Evolutionary conservation across 2,888 invertebrate genomes (phyloP).

Genomic region (Melieria crassipennis): DNA sequence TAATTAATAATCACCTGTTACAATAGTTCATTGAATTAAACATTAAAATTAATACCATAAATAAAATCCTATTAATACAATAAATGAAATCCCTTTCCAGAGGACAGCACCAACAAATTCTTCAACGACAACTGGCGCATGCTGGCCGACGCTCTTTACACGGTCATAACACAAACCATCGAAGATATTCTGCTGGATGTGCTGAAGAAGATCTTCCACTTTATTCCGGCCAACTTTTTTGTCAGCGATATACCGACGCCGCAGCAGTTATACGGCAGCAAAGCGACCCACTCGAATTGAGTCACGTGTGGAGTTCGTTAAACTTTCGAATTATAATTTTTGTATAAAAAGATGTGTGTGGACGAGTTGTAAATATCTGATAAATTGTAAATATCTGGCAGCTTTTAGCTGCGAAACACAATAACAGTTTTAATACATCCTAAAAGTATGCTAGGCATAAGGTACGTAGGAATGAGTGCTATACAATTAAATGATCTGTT

Average conservation of each 20-base stretch:
- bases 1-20: too few relatives aligned
- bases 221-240: conserved; percentile 76
- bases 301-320: too few relatives aligned
- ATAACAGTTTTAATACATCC: neutral
- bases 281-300: neutral
- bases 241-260: conserved; percentile 71
- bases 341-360: too few relatives aligned
- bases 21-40: neutral
- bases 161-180: conserved; percentile 76
- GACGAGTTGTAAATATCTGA: neutral
- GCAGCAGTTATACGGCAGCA: conserved; percentile 57
- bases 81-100: conserved; percentile 64
- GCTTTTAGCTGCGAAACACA: neutral
- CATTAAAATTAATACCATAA: neutral
- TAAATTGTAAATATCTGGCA: neutral
- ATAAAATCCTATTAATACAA: neutral
- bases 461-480: too few relatives aligned
- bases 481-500: too few relatives aligned
- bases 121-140: conserved; percentile 80
- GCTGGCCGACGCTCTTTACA: conserved; percentile 75
- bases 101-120: conserved; percentile 80
- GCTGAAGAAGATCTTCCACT: conserved; percentile 74
- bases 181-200: conserved; percentile 76
- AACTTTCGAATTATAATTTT: too few relatives aligned
- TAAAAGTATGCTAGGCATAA: conserved; percentile 27